Conservation (phyloP, 2,888 invertebrate species). For the Zaprionus obscuricornis region DNA sequence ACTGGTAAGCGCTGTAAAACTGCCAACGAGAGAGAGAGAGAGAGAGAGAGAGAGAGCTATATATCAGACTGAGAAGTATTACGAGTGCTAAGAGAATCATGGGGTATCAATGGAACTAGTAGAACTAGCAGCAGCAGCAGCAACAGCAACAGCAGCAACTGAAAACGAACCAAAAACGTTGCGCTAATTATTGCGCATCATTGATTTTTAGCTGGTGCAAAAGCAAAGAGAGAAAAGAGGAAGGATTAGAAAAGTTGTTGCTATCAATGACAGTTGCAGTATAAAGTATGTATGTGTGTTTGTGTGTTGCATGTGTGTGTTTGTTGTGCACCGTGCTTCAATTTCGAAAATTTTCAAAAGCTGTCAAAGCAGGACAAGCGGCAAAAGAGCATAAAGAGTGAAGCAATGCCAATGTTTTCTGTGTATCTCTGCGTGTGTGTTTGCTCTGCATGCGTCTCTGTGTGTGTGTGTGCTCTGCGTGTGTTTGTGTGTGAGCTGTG, state of each 20-base stretch:
- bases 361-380: constrained; percentile 13
- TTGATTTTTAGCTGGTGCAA: constrained; percentile 50
- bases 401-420: neutral
- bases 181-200: constrained; percentile 77
- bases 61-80: too few relatives aligned
- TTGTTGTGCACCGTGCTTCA: constrained; percentile 46
- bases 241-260: constrained; percentile 9
- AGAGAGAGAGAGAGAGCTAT: too few relatives aligned
- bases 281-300: constrained; percentile 10
- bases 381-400: neutral
- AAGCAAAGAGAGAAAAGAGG: neutral
- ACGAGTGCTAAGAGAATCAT: too few relatives aligned
- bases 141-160: constrained; percentile 5
- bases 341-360: constrained; percentile 53
- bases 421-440: too few relatives aligned
- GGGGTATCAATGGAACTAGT: too few relatives aligned
- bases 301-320: constrained; percentile 6
- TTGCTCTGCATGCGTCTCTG: too few relatives aligned
- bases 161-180: constrained; percentile 47
- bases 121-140: too few relatives aligned
- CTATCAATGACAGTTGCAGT: constrained; percentile 67
- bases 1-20: constrained; percentile 6
- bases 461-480: too few relatives aligned
- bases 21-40: neutral
- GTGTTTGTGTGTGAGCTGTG: constrained; percentile 1